Evolutionary conservation across 1,140 invertebrate genomes (phyloP), one percentile per base, ranked within the genome.

Genomic region (Drosophila triauraria): DNA sequence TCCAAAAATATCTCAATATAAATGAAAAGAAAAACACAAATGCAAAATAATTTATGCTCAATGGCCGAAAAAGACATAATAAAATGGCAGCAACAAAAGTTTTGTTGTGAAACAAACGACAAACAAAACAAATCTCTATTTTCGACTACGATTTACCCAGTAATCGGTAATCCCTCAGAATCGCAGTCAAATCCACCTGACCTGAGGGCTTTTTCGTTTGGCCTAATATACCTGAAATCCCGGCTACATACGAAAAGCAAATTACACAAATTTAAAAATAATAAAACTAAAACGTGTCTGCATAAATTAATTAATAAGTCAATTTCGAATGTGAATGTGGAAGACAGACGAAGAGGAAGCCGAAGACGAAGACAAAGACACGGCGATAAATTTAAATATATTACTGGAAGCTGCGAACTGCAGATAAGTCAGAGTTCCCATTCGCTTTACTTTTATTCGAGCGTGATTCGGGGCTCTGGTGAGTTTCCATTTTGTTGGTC

Each of bases 291-390:
- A 92, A 92, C 91, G 91, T 92, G 91, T 92, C 78, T 92, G 91
- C 91, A 92, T 92, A 92, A 92, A 92, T 92, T 92, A 92, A 92
- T 92, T 92, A 92, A 92, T 92, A 92, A 92, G 82, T 87, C 83
- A 85, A 91, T 78, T 88, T 46, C 81, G 70, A 88, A 82, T 75
- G 57, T 67, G 68, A 77, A 72, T 56, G 44, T 72, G 48, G 35
- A 48, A 59, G 72, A 43, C 23, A 56, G 46, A 27, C 50, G 42
- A 60, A 77, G 63, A 47, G 51, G 25, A 63, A 72, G 44, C 40
- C 30, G 30, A 42, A 80, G 48, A n/a, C 23, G 15, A 47, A 51
- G 46, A 32, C 43, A 76, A 43, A 53, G 30, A 68, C 25, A 43
- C n/a, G 25, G 17, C 42, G 57, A 78, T 77, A 57, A 57, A 78